phyloP scores from a whole-genome alignment of 2,113 vertebrate genomes.

The Lethenteron camtschaticum region DNA sequence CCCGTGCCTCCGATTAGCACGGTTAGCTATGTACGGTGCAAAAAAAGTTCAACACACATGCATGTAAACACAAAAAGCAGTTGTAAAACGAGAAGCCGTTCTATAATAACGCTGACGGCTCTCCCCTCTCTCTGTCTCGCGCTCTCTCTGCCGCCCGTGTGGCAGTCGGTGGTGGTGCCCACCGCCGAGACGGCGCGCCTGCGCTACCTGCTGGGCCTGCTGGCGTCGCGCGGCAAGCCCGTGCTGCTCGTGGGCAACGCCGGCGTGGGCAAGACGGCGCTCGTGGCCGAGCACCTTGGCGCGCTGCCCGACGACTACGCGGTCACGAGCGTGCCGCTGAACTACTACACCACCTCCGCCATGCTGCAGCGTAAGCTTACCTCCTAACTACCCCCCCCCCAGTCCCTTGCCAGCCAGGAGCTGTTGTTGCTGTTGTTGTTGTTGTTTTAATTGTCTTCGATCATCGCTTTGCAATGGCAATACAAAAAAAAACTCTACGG shows the following conservation, averaged over 20 bases:
- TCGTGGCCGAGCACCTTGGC: constrained; percentile 25
- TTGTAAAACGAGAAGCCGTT: too few species aligned
- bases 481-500: neutral
- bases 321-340: constrained; percentile 26
- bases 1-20: too few species aligned
- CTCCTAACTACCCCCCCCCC: neutral
- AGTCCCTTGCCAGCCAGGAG: neutral
- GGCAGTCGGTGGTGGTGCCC: constrained; percentile 23
- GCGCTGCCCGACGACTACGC: constrained; percentile 20
- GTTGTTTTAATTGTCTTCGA: neutral
- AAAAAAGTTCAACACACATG: too few species aligned
- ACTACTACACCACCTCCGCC: constrained; percentile 24
- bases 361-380: constrained; percentile 18
- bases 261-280: constrained; percentile 26
- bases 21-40: too few species aligned
- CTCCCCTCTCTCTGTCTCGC: too few species aligned
- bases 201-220: constrained; percentile 26
- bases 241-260: constrained; percentile 28
- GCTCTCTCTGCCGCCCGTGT: neutral
- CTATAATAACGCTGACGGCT: too few species aligned
- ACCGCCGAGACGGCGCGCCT: constrained; percentile 24
- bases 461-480: neutral
- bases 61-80: too few species aligned
- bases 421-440: neutral
- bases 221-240: constrained; percentile 24